phyloP scores from a whole-genome alignment of 1,140 invertebrate species.

The Thaumetopoea pityocampa region DNA sequence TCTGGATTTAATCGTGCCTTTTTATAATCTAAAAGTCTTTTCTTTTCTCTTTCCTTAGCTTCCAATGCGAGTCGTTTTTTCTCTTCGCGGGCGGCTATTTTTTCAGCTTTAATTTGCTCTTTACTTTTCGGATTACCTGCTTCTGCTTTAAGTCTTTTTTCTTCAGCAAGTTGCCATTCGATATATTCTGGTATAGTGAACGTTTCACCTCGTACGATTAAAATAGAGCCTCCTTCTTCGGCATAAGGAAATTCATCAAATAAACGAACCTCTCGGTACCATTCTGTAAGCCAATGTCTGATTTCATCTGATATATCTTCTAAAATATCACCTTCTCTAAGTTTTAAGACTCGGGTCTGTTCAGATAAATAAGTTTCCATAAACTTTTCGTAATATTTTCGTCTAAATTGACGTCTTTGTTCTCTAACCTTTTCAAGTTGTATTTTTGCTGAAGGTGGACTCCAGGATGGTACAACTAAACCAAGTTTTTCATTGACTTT shows the following conservation, averaged over 20 bases:
- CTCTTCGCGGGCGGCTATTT: slow-evolving; percentile 44
- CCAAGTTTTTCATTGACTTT: slow-evolving; percentile 45
- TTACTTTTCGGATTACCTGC: slow-evolving; percentile 45
- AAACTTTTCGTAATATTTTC: slow-evolving; percentile 71
- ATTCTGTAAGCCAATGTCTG: slow-evolving; percentile 80
- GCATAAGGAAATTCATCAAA: slow-evolving; percentile 67
- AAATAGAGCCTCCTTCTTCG: slow-evolving; percentile 62
- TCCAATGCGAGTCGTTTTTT: slow-evolving; percentile 46
- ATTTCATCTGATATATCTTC: slow-evolving; percentile 84
- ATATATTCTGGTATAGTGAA: slow-evolving; percentile 59
- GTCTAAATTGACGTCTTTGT: slow-evolving; percentile 71
- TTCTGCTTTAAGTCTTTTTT: slow-evolving; percentile 53
- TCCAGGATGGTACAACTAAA: slow-evolving; percentile 48
- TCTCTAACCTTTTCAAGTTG: slow-evolving; percentile 72
- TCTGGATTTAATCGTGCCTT: slow-evolving; percentile 56
- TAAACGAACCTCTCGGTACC: slow-evolving; percentile 60
- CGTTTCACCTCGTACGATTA: slow-evolving; percentile 61
- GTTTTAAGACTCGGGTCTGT: slow-evolving; percentile 73
- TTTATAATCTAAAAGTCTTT: slow-evolving; percentile 52
- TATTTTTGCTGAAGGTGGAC: slow-evolving; percentile 52
- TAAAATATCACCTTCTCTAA: slow-evolving; percentile 77
- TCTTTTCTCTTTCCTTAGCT: slow-evolving; percentile 48
- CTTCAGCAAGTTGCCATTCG: slow-evolving; percentile 49
- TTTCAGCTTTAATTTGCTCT: slow-evolving; percentile 66
- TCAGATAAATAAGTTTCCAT: slow-evolving; percentile 76